These are phyloP conservation scores for Hydractinia symbiolongicarpus DNA, from an alignment of 30 jellyfish, hydroid and myxozoan genomes.

Conservation along the genomic window DNA sequence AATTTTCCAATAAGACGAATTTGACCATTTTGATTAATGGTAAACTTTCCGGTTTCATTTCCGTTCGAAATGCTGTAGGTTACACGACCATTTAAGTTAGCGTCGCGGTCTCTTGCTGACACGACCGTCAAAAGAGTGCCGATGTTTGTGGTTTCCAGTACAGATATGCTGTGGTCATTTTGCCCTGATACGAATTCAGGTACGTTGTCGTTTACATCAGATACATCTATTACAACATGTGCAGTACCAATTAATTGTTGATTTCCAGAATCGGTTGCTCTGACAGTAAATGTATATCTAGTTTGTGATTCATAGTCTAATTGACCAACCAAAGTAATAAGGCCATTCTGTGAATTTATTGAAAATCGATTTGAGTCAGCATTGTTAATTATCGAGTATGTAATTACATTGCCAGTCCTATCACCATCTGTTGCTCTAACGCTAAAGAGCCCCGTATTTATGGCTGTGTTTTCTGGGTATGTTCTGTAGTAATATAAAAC, in stretches of 20 bases:
- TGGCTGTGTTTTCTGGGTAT: slow-evolving; percentile 8
- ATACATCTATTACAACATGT: slow-evolving; percentile 39
- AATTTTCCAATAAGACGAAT: slow-evolving; percentile 37
- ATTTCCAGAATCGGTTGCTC: slow-evolving; percentile 58
- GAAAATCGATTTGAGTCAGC: neutral
- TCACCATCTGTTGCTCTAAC: slow-evolving; percentile 45
- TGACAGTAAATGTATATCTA: slow-evolving; percentile 26
- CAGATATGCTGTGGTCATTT: slow-evolving; percentile 34
- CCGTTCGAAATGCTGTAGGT: slow-evolving; percentile 63
- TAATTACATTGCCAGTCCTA: slow-evolving; percentile 19
- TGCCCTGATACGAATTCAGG: slow-evolving; percentile 53
- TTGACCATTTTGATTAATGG: slow-evolving; percentile 59
- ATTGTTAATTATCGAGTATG: slow-evolving; percentile 13
- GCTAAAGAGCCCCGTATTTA: neutral
- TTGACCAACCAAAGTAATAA: neutral
- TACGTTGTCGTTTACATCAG: slow-evolving; percentile 70
- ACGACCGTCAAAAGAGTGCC: slow-evolving; percentile 67
- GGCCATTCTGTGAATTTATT: slow-evolving; percentile 9
- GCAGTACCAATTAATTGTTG: slow-evolving; percentile 41
- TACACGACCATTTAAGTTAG: slow-evolving; percentile 36
- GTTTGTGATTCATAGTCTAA: slow-evolving; percentile 42
- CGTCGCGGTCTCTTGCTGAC: slow-evolving; percentile 62
- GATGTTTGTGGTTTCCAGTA: slow-evolving; percentile 53
- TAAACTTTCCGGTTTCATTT: slow-evolving; percentile 42
- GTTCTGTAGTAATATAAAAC: neutral